Conservation (phyloP, 2,888 invertebrate genomes). For the Entomobrya proxima region DNA sequence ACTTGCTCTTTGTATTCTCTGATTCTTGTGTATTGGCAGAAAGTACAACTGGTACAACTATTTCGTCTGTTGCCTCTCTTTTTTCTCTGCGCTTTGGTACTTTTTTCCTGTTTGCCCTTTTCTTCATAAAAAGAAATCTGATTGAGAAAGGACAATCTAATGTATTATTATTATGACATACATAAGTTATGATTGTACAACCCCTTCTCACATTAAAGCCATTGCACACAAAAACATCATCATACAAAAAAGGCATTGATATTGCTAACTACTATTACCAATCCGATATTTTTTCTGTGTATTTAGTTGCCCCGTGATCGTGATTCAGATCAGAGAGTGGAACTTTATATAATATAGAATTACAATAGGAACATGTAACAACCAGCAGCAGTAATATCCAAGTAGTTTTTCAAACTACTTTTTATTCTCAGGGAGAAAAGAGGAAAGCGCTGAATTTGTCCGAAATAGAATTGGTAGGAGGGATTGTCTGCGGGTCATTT, state of each 20-base stretch:
- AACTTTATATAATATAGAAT: neutral
- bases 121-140: constrained; percentile 49
- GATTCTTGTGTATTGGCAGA: neutral
- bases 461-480: constrained; percentile 74
- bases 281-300: constrained; percentile 7
- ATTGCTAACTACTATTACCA: constrained; percentile 21
- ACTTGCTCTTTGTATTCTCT: neutral
- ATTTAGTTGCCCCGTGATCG: constrained; percentile 37
- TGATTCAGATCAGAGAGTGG: no score
- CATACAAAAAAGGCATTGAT: neutral
- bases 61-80: constrained; percentile 7
- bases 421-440: constrained; percentile 11
- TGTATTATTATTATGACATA: constrained; percentile 35
- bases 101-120: constrained; percentile 32
- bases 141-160: constrained; percentile 59
- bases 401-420: constrained; percentile 22
- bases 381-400: neutral
- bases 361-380: neutral
- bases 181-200: constrained; percentile 59
- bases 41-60: neutral
- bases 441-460: constrained; percentile 75
- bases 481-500: constrained; percentile 76
- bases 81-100: neutral
- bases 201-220: constrained; percentile 60
- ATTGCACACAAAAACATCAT: constrained; percentile 1